Evolutionary conservation across 1,140 invertebrate species (phyloP).

Genomic region (Drosophila ogumai): DNA sequence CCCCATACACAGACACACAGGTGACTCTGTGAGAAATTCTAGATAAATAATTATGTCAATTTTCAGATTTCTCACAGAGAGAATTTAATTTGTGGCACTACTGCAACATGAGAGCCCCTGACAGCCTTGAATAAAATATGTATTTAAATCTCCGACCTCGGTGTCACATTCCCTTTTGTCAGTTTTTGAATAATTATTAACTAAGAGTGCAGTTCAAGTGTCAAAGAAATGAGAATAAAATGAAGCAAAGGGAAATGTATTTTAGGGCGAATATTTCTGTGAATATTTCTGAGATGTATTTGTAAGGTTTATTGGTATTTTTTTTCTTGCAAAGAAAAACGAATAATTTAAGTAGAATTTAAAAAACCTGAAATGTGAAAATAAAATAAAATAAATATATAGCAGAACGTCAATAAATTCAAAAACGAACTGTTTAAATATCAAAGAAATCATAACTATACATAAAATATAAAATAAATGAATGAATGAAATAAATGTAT

Average conservation of each 20-base stretch:
- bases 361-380: no score
- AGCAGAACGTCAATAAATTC: no score
- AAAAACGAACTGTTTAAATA: no score
- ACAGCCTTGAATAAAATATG: slow-evolving; percentile 2
- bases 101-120: background rate
- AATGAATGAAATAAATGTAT: no score
- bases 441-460: no score
- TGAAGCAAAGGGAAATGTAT: background rate
- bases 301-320: background rate
- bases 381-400: no score
- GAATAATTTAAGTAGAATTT: no score
- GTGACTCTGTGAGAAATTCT: background rate
- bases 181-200: slow-evolving; percentile 14
- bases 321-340: no score
- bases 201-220: background rate
- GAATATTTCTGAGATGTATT: background rate
- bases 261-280: background rate
- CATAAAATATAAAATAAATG: no score
- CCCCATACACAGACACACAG: no score
- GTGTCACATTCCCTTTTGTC: slow-evolving; percentile 3
- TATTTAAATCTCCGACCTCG: slow-evolving; percentile 1
- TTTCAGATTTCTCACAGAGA: slow-evolving; percentile 8
- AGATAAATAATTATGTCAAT: slow-evolving; percentile 39
- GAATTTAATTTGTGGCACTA: slow-evolving; percentile 16
- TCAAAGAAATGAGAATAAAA: background rate